Base-by-base conservation (phyloP, 2,113 vertebrate genomes). In the Semicossyphus pulcher region DNA sequence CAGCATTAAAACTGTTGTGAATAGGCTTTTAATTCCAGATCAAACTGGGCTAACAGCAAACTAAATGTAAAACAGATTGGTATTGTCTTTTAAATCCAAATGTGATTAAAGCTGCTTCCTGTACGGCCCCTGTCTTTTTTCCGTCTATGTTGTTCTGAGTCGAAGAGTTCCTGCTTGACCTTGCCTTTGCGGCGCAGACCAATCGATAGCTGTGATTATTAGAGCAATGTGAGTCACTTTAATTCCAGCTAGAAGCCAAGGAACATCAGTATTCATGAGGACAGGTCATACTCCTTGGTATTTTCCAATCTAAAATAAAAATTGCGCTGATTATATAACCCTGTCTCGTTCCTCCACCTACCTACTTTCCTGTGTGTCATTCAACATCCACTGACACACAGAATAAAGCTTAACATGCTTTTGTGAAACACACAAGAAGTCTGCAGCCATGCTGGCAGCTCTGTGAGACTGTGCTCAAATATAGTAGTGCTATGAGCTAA, bases 161-260 rank as follows among this genome's bases (percentile, higher is more conserved):
- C 32, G 4, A 60, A 60, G 41, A 69, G 41, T 54, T 78, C 32
- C 45, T 76, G 47, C 18, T 44, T 83, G 89, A 91, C 89, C 83
- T 88, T 91, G 87, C 31, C 61, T 31, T 16, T 45, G 67, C 68
- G 0, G 42, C 58, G 53, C 52, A 56, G 58, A 23, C 78, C 41
- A 80, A 88, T 91, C 89, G 53, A 89, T 88, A 58, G 23, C 59
- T 79, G 77, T 78, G 80, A 88, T 86, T 84, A 89, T 83, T 86
- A 84, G 32, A 74, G 76, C 62, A 65, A 86, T 69, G 78, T 58
- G 72, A 89, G 71, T 81, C 85, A 84, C 82, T 88, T 71, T 81
- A 66, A 84, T 85, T 82, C 28, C 75, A 74, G 48, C 39, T 23
- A 20, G 75, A 83, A 76, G 89, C 82, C 81, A 81, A 66, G 34